Evolutionary conservation across 2,113 vertebrate species (phyloP), one percentile per base, ranked within the genome.

Genomic region (Glaucidium brasilianum): DNA sequence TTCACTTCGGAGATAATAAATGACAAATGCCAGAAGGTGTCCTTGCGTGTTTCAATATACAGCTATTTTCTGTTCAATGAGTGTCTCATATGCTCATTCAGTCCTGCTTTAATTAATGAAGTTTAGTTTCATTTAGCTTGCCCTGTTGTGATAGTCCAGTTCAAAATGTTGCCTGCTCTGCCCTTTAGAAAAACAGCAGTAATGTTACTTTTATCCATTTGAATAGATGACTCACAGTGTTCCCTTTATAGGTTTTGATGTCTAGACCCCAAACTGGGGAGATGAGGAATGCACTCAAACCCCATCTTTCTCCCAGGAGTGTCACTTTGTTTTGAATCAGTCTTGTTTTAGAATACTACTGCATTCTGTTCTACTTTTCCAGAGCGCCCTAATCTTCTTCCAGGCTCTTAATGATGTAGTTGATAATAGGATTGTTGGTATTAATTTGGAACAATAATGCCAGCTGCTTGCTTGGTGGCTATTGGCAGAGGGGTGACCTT

Each of bases 341-440:
- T 83, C 94, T 96, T 76, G 76, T 95, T 97, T 97, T 90, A 96
- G 95, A 96, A 95, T 96, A 97, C 96, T 96, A 95, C 90, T 94
- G 90, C 90, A 91, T 96, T 96, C 97, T 98, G 98, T 97, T 99
- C 98, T 98, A 99, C 98, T 99, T 99, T 99, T 99, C 98, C 98
- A 98, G 98, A 97, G 98, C 97, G 97, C 98, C 98, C 98, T 99
- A 99, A 99, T 99, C 99, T 99, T 98, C 98, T 98, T 98, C 98
- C 97, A 97, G 96, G 98, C 97, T 98, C 98, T 98, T 98, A 98
- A 98, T 98, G 98, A 98, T 98, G 98, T 97, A 91, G 96, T 86
- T 96, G 96, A 98, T 99, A 99, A 99, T 99, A 99, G 99, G 99
- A 99, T 99, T 98, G 97, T 96, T 94, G 97, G 98, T 98, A 99